Base-by-base conservation (phyloP, 2,888 invertebrate species). In the Dioctria rufipes region DNA sequence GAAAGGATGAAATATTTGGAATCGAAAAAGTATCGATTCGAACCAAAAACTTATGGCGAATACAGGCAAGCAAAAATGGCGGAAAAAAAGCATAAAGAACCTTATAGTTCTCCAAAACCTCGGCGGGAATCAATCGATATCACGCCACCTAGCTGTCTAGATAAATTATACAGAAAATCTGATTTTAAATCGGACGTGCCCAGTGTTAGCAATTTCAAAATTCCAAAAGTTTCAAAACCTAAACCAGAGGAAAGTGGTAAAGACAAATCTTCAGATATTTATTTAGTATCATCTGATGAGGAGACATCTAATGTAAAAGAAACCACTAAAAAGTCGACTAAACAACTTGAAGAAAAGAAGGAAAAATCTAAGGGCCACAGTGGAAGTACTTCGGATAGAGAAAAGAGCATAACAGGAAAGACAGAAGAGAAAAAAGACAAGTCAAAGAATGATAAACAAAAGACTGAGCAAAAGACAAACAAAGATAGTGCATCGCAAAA, bases 121-220 rank as follows among this genome's bases (percentile, higher is more conserved):
- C n/a, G 81, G 25, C 65, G 80, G 46, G 39, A 58, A 25, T 9
- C 66, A 42, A 39, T 58, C 2, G 60, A 81, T 6, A 8, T 11
- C 6, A 8, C 49, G 80, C 71, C 67, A 0, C 82, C 84, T 25
- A 86, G 85, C 0, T 84, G 84, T 5, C 81, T 88, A 25, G 88
- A 88, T 71, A 88, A 87, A 78, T 85, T 86, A 80, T 88, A 88
- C 84, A 84, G 88, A 4, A 86, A 4, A 86, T 39, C 69, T 11
- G 58, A 80, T 46, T 82, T 49, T 6, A 63, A 77, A 25, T 6
- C 46, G 0, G 80, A 82, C 5, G 40, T 43, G 37, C 63, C 49
- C 46, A 42, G 75, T 4, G 43, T 49, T 5, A 63, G n/a, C 11
- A 49, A 65, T n/a, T 82, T 80, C 46, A 82, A 80, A 51, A 80